Evolutionary conservation across 2,888 invertebrate species (phyloP).

Genomic region (Phymatocera aterrima): DNA sequence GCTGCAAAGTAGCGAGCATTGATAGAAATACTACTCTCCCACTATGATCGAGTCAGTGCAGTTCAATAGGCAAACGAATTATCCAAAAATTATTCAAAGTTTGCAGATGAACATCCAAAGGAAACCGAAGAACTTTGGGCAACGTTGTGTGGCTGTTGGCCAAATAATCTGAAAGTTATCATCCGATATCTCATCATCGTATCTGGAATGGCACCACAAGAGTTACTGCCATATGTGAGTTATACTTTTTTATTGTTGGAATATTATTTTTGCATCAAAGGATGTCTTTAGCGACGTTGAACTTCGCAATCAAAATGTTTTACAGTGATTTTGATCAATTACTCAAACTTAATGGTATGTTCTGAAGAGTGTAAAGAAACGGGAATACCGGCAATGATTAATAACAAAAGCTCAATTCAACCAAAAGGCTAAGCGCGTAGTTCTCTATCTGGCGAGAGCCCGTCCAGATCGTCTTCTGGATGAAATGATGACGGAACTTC

Average conservation of each 20-base stretch:
- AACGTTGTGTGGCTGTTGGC: slow-evolving; percentile 96
- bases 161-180: slow-evolving; percentile 97
- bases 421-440: slow-evolving; percentile 93
- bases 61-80: background rate
- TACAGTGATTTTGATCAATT: background rate
- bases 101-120: slow-evolving; percentile 96
- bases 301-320: background rate
- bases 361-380: background rate
- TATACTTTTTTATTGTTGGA: slow-evolving; percentile 2
- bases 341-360: background rate
- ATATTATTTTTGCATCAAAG: background rate
- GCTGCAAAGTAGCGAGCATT: background rate
- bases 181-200: slow-evolving; percentile 97
- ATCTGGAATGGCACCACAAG: slow-evolving; percentile 97
- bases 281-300: too few species aligned
- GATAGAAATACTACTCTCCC: background rate
- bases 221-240: slow-evolving; percentile 93
- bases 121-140: slow-evolving; percentile 98
- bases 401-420: slow-evolving; percentile 5
- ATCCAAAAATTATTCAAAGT: slow-evolving; percentile 77
- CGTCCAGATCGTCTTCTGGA: slow-evolving; percentile 95
- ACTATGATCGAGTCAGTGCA: background rate
- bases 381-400: background rate
- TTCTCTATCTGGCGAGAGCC: slow-evolving; percentile 93
- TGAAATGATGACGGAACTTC: slow-evolving; percentile 97